These are phyloP conservation scores for Platypus cylindrus DNA, from an alignment of 2,888 invertebrate species.

Conservation along the genomic window DNA sequence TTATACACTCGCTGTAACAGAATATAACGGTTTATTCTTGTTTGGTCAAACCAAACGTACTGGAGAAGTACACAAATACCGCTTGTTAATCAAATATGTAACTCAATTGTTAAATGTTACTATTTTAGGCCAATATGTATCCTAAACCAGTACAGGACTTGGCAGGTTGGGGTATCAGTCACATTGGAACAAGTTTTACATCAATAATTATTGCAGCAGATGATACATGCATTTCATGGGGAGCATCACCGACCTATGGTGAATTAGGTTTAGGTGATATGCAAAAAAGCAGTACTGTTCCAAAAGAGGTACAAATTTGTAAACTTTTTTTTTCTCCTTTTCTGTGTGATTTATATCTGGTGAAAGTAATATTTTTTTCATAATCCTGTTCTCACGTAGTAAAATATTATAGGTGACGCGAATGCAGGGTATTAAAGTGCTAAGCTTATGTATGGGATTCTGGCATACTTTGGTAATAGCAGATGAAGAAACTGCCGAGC, in stretches of 20 bases:
- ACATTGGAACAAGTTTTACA: conserved; percentile 71
- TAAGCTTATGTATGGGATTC: conserved; percentile 70
- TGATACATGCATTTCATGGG: conserved; percentile 84
- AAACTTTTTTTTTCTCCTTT: not conserved
- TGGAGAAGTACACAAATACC: conserved; percentile 65
- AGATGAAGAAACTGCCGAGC: conserved; percentile 50
- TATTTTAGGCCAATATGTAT: conserved; percentile 16
- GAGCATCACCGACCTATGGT: conserved; percentile 86
- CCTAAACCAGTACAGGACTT: conserved; percentile 52
- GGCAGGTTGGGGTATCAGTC: conserved; percentile 83
- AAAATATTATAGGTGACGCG: conserved; percentile 36
- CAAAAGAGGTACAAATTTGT: conserved; percentile 58
- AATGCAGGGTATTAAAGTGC: conserved; percentile 62
- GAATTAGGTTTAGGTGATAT: conserved; percentile 82
- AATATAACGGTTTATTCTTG: conserved; percentile 60
- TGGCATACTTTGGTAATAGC: conserved; percentile 70
- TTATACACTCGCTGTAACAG: conserved; percentile 75
- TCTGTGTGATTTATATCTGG: not conserved
- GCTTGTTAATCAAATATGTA: not conserved
- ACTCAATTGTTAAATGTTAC: not conserved
- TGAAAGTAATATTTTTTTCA: not conserved
- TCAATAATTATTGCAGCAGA: conserved; percentile 82
- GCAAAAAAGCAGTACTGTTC: conserved; percentile 76
- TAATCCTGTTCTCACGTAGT: not conserved
- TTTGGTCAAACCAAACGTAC: conserved; percentile 89